Evolutionary conservation across 64 coral and sea anemone species (phyloP).

Genomic region (Dendrophyllia cribrosa): DNA sequence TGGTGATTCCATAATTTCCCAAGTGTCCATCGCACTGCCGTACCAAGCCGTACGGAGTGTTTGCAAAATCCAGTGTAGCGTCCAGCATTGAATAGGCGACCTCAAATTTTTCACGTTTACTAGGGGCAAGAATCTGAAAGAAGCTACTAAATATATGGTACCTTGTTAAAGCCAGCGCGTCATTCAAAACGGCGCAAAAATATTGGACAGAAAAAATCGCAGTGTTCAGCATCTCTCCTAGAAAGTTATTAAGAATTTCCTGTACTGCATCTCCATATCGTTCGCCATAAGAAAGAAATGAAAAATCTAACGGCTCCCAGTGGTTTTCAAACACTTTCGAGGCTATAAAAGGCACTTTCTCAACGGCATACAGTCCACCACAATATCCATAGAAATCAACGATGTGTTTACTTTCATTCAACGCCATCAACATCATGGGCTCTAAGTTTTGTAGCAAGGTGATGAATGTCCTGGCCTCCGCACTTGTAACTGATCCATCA

Average conservation of each 20-base stretch:
- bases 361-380: constrained; percentile 77
- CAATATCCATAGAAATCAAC: constrained; percentile 88
- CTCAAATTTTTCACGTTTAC: constrained; percentile 52
- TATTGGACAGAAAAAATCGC: not conserved
- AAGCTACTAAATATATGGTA: constrained; percentile 30
- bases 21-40: constrained; percentile 79
- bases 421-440: constrained; percentile 46
- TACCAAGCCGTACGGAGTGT: constrained; percentile 69
- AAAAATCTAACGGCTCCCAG: constrained; percentile 43
- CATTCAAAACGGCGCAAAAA: not conserved
- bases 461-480: constrained; percentile 68
- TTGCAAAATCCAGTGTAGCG: constrained; percentile 46
- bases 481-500: constrained; percentile 45
- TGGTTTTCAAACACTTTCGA: constrained; percentile 50
- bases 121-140: constrained; percentile 57
- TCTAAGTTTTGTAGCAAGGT: constrained; percentile 72
- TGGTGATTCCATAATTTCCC: constrained; percentile 82
- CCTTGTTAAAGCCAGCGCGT: constrained; percentile 5
- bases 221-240: not conserved
- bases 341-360: constrained; percentile 61
- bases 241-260: constrained; percentile 3
- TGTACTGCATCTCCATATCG: constrained; percentile 13
- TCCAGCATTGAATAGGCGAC: constrained; percentile 62
- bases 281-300: constrained; percentile 63
- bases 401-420: constrained; percentile 80